Base-by-base conservation (phyloP, 1,140 invertebrate species). In the Drosophila ananassae region DNA sequence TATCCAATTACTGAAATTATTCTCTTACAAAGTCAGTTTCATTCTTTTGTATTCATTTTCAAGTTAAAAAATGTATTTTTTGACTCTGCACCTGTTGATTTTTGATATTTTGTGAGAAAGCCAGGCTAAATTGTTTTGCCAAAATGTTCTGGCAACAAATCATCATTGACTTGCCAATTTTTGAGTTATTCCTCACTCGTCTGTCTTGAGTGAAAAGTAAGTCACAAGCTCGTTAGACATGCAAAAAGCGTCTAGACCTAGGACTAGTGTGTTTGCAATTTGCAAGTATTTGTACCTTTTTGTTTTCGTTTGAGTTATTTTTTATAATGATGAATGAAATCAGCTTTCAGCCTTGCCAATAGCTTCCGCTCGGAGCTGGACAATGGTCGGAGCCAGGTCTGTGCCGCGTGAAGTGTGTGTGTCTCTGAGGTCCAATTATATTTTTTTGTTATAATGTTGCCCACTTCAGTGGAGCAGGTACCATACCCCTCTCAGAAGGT, bases 341-440 rank as follows among this genome's bases (percentile, higher is more conserved):
- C 73, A 64, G 56, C 60, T 54, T 59, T 48, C 72, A 72, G 73
- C 82, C 82, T 80, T 84, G 80, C 60, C 37, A 75, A 81, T 50
- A 62, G 84, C 81, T 84, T 84, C 81, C 81, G 81, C 58, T 85
- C 47, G 17, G 41, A 32, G 34, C 41, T 12, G 53, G 54, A 71
- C 78, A 79, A 80, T 73, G 73, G 77, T 67, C 47, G 41, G 67
- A 75, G 73, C 55, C 59, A 73, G 63, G 58, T 63, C 67, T 64
- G 79, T 73, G 80, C 7, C 25, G 25, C 10, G 34, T 37, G 34
- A 10, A 37, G 58, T 73, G 21, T 60, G 77, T 85, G 61, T 63
- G 50, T 73, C 69, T 48, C 62, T 48, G 57, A 24, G 73, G 79
- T 69, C 71, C 78, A 87, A 87, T 84, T 87, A 80, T 87, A 66